A percentile compares a stretch with the other conserved stretches of the same genome.
These are phyloP conservation scores for Synanthedon formicaeformis DNA, from an alignment of 2,888 invertebrate genomes.

Conservation along the genomic window DNA sequence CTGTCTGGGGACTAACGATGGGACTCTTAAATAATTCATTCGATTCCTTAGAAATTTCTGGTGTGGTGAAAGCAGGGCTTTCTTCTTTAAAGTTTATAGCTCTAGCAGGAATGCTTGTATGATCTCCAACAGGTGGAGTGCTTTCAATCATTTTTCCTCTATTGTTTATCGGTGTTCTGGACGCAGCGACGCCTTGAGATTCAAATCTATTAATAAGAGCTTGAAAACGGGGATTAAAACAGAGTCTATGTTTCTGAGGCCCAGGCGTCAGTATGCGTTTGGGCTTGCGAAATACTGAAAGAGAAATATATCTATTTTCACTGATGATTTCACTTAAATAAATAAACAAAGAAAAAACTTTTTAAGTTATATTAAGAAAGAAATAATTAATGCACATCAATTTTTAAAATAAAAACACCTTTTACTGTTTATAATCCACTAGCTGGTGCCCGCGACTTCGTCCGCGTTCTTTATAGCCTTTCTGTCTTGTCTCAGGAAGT, in stretches of 20 bases:
- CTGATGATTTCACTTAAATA: no score
- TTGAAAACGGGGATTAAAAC: slow-evolving; percentile 55
- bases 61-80: slow-evolving; percentile 37
- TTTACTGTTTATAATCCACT: no score
- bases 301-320: no score
- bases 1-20: slow-evolving; percentile 30
- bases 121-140: slow-evolving; percentile 48
- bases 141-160: slow-evolving; percentile 35
- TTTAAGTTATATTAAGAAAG: no score
- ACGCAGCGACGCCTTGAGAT: slow-evolving; percentile 35
- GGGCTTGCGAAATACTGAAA: slow-evolving; percentile 56
- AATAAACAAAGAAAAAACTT: no score
- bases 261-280: slow-evolving; percentile 62
- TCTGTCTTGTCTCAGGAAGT: no score
- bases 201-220: slow-evolving; percentile 59
- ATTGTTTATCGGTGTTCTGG: slow-evolving; percentile 39
- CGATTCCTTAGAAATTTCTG: slow-evolving; percentile 37
- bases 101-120: slow-evolving; percentile 40
- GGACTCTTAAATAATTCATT: slow-evolving; percentile 55
- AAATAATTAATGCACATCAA: no score
- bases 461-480: no score
- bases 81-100: slow-evolving; percentile 63
- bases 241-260: slow-evolving; percentile 42
- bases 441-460: no score
- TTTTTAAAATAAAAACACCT: no score